Percentiles rank a stretch among this genome's conserved stretches.
Evolutionary conservation across 2,888 invertebrate species (phyloP).

Genomic region (Fragum sueziense): DNA sequence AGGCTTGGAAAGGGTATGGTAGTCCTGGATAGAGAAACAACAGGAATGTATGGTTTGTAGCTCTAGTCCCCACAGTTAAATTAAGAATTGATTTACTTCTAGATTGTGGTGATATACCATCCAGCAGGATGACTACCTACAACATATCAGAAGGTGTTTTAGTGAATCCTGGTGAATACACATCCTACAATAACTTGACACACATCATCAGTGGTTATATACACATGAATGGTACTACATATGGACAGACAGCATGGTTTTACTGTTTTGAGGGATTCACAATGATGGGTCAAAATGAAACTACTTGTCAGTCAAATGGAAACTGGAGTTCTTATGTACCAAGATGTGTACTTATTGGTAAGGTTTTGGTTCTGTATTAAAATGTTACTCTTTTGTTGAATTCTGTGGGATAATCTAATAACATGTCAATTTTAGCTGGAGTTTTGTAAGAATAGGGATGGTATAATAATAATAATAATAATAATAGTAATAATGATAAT

Average conservation of each 20-base stretch:
- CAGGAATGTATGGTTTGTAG: too few relatives aligned
- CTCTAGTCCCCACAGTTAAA: too few relatives aligned
- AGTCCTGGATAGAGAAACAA: too few relatives aligned
- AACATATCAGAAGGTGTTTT: not conserved
- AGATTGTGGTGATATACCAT: not conserved
- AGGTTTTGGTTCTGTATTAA: not conserved
- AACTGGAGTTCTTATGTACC: not conserved
- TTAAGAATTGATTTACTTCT: not conserved
- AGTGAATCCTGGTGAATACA: not conserved
- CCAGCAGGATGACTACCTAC: not conserved
- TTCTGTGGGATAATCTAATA: too few relatives aligned
- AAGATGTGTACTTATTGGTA: constrained; percentile 25
- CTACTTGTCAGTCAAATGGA: not conserved
- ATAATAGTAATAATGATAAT: too few relatives aligned
- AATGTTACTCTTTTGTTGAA: too few relatives aligned
- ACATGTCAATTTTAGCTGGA: too few relatives aligned
- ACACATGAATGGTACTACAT: not conserved
- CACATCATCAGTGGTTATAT: not conserved
- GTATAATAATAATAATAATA: too few relatives aligned
- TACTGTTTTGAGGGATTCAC: not conserved
- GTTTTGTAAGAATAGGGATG: too few relatives aligned
- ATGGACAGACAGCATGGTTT: not conserved
- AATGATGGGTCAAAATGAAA: not conserved
- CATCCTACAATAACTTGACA: not conserved
- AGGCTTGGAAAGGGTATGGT: too few relatives aligned